phyloP scores from a whole-genome alignment of 2,113 vertebrate species.

The Rattus rattus region DNA sequence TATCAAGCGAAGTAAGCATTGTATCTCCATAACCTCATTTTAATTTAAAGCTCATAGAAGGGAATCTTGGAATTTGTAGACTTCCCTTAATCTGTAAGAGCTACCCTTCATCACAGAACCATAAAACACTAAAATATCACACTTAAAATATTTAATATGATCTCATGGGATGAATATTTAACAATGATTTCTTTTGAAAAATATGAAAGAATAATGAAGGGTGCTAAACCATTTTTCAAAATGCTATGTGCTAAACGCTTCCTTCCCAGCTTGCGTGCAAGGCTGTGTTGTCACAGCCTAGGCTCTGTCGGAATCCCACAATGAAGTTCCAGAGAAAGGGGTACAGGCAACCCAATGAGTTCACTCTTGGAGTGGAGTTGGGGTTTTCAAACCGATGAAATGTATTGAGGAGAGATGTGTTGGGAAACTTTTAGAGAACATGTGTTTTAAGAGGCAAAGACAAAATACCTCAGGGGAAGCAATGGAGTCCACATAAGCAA shows the following conservation, averaged over 20 bases:
- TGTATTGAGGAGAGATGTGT: background rate
- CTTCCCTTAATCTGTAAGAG: background rate
- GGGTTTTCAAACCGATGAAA: background rate
- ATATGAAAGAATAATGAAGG: background rate
- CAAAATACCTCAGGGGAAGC: background rate
- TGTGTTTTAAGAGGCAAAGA: background rate
- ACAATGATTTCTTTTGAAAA: slow-evolving; percentile 29
- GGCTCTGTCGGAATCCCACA: background rate
- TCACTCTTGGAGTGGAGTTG: background rate
- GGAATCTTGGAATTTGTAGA: background rate
- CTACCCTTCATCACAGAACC: background rate
- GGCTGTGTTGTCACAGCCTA: background rate
- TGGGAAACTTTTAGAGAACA: background rate
- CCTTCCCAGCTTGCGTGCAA: background rate
- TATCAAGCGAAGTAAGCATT: slow-evolving; percentile 16
- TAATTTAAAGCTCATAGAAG: background rate
- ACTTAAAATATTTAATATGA: slow-evolving; percentile 47
- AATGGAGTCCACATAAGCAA: fast-evolving
- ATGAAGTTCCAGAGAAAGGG: background rate
- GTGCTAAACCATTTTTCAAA: background rate
- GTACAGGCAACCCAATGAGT: background rate
- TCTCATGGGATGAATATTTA: slow-evolving; percentile 46
- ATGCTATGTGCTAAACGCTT: background rate
- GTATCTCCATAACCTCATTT: background rate
- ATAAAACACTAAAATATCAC: slow-evolving; percentile 16